Conservation (phyloP, 2,797 vertebrate genomes). For the Echeneis naucrates region DNA sequence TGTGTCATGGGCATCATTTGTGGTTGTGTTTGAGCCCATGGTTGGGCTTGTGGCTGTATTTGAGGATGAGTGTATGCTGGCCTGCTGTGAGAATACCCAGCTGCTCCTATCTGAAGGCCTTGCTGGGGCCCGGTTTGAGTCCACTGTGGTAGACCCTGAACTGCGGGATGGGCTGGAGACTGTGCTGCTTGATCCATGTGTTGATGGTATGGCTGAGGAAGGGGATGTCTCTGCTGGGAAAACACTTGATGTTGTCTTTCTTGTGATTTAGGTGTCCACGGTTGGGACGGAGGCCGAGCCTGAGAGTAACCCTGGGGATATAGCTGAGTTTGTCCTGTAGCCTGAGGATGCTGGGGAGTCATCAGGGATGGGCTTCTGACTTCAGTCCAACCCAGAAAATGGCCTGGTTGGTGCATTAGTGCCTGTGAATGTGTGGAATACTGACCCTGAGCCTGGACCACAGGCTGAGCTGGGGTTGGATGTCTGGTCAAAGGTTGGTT, state of each 20-base stretch:
- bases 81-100: constrained; percentile 46
- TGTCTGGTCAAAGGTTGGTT: constrained; percentile 24
- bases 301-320: constrained; percentile 60
- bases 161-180: constrained; percentile 50
- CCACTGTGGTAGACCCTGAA: constrained; percentile 64
- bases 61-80: constrained; percentile 51
- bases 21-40: constrained; percentile 65
- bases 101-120: constrained; percentile 30
- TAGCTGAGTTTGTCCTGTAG: constrained; percentile 48
- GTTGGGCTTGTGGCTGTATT: constrained; percentile 53
- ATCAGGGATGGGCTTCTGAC: constrained; percentile 55
- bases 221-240: constrained; percentile 52
- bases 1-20: constrained; percentile 61
- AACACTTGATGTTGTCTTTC: constrained; percentile 53
- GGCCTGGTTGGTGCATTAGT: constrained; percentile 39
- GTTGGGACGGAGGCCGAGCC: constrained; percentile 60
- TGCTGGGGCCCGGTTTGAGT: constrained; percentile 40
- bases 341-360: constrained; percentile 56
- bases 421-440: constrained; percentile 30
- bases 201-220: constrained; percentile 53
- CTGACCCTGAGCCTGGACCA: constrained; percentile 22
- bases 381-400: constrained; percentile 60
- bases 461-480: constrained; percentile 17
- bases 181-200: constrained; percentile 42
- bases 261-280: constrained; percentile 65